phyloP scores from a whole-genome alignment of 2,113 vertebrate species.

The Thalassoma bifasciatum region DNA sequence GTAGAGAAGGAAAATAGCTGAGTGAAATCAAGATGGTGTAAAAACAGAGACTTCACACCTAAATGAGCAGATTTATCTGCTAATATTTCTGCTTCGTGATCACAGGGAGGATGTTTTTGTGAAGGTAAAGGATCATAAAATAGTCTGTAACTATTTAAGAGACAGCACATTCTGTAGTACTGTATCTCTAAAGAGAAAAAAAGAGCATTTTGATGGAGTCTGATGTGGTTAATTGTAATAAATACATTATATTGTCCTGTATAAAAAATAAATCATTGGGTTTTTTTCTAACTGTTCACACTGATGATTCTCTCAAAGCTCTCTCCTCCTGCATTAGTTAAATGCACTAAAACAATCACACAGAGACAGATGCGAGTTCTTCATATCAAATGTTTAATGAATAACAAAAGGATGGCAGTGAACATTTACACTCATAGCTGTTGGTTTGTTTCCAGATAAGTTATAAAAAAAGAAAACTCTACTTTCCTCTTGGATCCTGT shows the following conservation, averaged over 20 bases:
- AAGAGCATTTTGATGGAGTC: not conserved
- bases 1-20: not conserved
- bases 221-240: conserved; percentile 2
- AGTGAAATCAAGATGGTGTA: not conserved
- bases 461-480: conserved; percentile 57
- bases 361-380: not conserved
- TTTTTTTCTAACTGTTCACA: not conserved
- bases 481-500: conserved; percentile 41
- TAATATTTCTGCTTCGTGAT: too few species aligned
- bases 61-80: not conserved
- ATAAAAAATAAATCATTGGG: not conserved
- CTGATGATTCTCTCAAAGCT: not conserved
- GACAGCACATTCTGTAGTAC: too few species aligned
- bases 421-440: conserved; percentile 68
- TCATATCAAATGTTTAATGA: conserved; percentile 85
- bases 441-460: conserved; percentile 53
- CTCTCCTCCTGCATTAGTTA: conserved; percentile 1
- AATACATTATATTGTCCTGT: conserved; percentile 6
- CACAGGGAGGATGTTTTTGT: too few species aligned
- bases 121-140: too few species aligned
- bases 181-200: not conserved
- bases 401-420: conserved; percentile 81
- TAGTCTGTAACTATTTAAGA: not conserved
- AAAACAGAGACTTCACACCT: conserved; percentile 15
- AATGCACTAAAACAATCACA: conserved; percentile 26